Conservation (phyloP, 2,888 invertebrate genomes). For the Clostera curtula region DNA sequence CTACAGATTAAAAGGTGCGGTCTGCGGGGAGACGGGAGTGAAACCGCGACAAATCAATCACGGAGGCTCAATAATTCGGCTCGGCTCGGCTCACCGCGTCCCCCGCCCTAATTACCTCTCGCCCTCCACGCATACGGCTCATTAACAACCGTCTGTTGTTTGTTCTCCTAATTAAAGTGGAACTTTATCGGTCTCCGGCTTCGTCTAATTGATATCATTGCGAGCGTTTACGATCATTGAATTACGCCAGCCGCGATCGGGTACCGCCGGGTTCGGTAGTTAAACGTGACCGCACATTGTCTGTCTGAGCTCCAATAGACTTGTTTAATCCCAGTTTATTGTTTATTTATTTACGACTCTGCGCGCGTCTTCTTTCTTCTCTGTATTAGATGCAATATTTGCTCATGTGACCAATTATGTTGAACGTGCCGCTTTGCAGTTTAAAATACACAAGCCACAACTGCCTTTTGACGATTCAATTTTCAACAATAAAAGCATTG, state of each 20-base stretch:
- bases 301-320: conserved; percentile 61
- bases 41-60: conserved; percentile 57
- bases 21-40: conserved; percentile 14
- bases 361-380: conserved; percentile 5
- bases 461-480: conserved; percentile 30
- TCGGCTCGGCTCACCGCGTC: conserved; percentile 40
- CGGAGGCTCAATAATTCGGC: conserved; percentile 63
- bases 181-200: conserved; percentile 67
- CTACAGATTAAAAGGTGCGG: conserved; percentile 33
- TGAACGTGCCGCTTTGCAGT: conserved; percentile 11
- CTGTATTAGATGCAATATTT: too few relatives aligned
- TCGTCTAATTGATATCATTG: conserved; percentile 73
- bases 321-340: conserved; percentile 68
- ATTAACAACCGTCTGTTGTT: conserved; percentile 72
- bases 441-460: conserved; percentile 27
- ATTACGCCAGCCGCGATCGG: conserved; percentile 64
- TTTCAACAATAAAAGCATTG: conserved; percentile 33
- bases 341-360: conserved; percentile 60
- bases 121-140: conserved; percentile 66
- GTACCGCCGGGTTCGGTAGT: conserved; percentile 58
- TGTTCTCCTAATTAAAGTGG: conserved; percentile 73
- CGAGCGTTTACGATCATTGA: conserved; percentile 72
- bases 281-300: conserved; percentile 70
- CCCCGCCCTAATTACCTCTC: conserved; percentile 65
- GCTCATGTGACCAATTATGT: too few relatives aligned